Evolutionary conservation across 2,888 invertebrate species (phyloP).

Genomic region (Branchipolynoe longqiensis): DNA sequence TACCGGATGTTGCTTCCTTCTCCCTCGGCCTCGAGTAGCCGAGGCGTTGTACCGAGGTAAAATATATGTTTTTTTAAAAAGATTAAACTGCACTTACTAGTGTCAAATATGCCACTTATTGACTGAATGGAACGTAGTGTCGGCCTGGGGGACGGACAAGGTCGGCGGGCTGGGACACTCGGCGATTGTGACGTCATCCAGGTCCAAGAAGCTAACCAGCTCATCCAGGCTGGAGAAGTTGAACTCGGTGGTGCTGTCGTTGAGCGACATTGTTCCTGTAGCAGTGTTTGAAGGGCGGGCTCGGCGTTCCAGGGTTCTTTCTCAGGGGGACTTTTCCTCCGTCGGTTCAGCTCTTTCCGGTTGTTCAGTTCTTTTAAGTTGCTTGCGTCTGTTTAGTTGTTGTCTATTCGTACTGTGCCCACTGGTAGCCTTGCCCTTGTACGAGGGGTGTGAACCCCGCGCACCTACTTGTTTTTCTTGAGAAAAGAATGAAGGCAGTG

Average conservation of each 20-base stretch:
- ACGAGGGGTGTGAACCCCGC: background rate
- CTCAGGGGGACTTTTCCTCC: slow-evolving; percentile 34
- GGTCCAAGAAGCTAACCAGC: slow-evolving; percentile 51
- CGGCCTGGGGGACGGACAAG: background rate
- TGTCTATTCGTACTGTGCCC: background rate
- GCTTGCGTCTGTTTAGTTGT: background rate
- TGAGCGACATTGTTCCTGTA: background rate
- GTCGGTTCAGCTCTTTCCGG: slow-evolving; percentile 33
- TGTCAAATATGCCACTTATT: slow-evolving; percentile 65
- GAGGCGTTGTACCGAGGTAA: background rate
- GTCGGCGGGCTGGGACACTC: background rate
- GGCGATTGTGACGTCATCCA: background rate
- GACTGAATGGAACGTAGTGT: slow-evolving; percentile 46
- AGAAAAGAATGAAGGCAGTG: too few species aligned
- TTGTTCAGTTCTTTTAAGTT: background rate
- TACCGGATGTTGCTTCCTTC: background rate
- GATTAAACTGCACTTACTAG: slow-evolving; percentile 27
- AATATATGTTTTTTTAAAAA: background rate
- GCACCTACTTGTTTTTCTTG: background rate
- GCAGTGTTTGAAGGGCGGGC: background rate
- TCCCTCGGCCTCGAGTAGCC: background rate
- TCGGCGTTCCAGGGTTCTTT: slow-evolving; percentile 8
- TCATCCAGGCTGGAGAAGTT: slow-evolving; percentile 46
- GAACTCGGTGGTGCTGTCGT: background rate
- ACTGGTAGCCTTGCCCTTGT: slow-evolving; percentile 30